Evolutionary conservation across 1,140 invertebrate genomes (phyloP).

Genomic region (Plectrocnemia conspersa): DNA sequence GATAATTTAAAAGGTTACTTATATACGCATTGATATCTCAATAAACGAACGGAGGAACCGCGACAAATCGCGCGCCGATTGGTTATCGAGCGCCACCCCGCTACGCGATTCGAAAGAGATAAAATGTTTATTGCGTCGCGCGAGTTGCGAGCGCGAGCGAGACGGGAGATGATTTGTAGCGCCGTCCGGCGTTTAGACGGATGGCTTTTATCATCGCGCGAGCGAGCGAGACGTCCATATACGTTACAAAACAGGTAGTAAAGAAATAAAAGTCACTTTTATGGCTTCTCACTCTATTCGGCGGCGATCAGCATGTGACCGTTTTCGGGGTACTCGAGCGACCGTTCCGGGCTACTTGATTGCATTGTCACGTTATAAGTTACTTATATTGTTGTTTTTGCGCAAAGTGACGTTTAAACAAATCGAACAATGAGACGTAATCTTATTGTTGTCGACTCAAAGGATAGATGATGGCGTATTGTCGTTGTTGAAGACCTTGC

Average conservation of each 20-base stretch:
- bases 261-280: slow-evolving; percentile 57
- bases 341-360: slow-evolving; percentile 24
- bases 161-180: slow-evolving; percentile 39
- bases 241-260: slow-evolving; percentile 53
- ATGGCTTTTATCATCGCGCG: slow-evolving; percentile 27
- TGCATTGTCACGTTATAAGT: slow-evolving; percentile 26
- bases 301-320: slow-evolving; percentile 36
- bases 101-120: slow-evolving; percentile 21
- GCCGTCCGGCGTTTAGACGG: slow-evolving; percentile 30
- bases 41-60: slow-evolving; percentile 22
- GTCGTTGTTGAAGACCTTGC: too few relatives aligned
- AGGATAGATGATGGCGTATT: background rate
- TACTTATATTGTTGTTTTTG: background rate
- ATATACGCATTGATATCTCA: slow-evolving; percentile 34
- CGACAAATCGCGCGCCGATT: slow-evolving; percentile 30
- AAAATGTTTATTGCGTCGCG: slow-evolving; percentile 42
- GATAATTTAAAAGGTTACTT: slow-evolving; percentile 13
- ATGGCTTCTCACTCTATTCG: slow-evolving; percentile 56
- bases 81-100: slow-evolving; percentile 28
- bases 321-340: background rate
- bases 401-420: background rate
- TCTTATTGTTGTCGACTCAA: background rate
- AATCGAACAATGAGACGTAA: slow-evolving; percentile 18
- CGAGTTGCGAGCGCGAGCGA: slow-evolving; percentile 45
- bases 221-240: slow-evolving; percentile 39